phyloP scores from a whole-genome alignment of 1,140 invertebrate species.

The Orchesella cincta region DNA sequence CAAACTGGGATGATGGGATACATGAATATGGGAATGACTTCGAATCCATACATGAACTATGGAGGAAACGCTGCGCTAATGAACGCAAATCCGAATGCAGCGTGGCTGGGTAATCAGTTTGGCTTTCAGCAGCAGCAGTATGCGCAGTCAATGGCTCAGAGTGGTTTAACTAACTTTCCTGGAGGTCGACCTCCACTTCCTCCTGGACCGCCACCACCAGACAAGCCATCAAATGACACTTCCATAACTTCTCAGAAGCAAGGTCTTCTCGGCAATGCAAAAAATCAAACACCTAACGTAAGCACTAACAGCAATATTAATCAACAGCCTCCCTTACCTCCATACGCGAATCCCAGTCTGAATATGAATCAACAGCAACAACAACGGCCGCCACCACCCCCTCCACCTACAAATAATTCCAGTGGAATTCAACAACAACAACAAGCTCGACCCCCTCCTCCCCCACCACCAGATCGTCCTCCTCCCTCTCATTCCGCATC shows the following conservation, averaged over 20 bases:
- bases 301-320: no score
- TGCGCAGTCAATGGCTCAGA: neutral
- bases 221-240: constrained; percentile 15
- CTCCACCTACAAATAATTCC: neutral
- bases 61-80: neutral
- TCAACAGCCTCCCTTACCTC: no score
- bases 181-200: constrained; percentile 28
- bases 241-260: neutral
- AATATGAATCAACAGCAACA: neutral
- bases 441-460: constrained; percentile 5
- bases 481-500: constrained; percentile 1
- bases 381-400: constrained; percentile 18
- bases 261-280: neutral
- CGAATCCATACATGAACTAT: constrained; percentile 9
- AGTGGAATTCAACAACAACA: neutral
- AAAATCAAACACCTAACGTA: constrained; percentile 4
- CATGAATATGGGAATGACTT: neutral
- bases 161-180: neutral
- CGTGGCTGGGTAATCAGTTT: neutral
- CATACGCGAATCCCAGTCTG: no score
- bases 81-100: neutral
- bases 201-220: constrained; percentile 34
- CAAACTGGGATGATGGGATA: neutral
- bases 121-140: neutral
- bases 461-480: constrained; percentile 28